Evolutionary conservation across 2,888 invertebrate species (phyloP).

Genomic region (Allolobophora icterica): DNA sequence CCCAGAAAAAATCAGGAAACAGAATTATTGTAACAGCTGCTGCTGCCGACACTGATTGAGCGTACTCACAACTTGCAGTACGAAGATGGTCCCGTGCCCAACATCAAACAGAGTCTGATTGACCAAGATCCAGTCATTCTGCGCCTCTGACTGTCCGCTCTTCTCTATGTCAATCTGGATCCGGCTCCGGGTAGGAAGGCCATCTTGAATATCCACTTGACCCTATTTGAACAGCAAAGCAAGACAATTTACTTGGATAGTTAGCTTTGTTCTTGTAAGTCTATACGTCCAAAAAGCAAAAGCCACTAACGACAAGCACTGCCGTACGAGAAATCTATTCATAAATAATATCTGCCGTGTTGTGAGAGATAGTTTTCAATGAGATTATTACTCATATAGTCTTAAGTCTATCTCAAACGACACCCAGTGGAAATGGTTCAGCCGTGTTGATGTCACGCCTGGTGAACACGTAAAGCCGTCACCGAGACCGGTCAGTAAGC

Average conservation of each 20-base stretch:
- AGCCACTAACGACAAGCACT: background rate
- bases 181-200: background rate
- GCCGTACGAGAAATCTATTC: background rate
- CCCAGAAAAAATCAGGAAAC: background rate
- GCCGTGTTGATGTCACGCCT: background rate
- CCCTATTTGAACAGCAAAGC: constrained; percentile 11
- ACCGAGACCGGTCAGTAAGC: background rate
- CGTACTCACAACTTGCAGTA: constrained; percentile 22
- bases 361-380: background rate
- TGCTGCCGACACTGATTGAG: background rate
- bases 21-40: background rate
- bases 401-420: background rate
- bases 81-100: background rate
- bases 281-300: background rate
- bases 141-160: background rate
- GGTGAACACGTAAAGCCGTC: background rate
- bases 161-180: constrained; percentile 19
- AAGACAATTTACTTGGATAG: background rate
- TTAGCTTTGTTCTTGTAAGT: background rate
- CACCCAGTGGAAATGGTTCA: background rate
- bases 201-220: constrained; percentile 23
- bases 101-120: constrained; percentile 21
- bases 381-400: constrained; percentile 4
- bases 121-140: background rate
- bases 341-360: constrained; percentile 4